Percentiles rank a stretch among this genome's conserved stretches.
These are phyloP conservation scores for Drosophila cyrtoloma DNA, from an alignment of 2,888 invertebrate species.

Conservation along the genomic window DNA sequence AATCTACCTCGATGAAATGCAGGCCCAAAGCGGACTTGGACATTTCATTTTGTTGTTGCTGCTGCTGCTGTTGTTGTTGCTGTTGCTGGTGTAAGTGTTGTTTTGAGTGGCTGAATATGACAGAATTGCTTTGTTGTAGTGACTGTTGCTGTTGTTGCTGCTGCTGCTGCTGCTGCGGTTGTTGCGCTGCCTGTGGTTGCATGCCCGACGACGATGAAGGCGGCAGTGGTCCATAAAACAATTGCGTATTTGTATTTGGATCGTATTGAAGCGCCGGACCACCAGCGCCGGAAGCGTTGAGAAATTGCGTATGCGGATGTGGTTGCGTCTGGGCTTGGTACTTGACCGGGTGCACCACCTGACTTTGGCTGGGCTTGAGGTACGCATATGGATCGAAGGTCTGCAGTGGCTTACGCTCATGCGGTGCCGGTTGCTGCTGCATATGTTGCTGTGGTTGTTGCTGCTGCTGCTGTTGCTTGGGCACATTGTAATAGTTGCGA, in stretches of 20 bases:
- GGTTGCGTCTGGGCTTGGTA: slow-evolving; percentile 60
- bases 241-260: slow-evolving; percentile 77
- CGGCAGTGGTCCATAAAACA: slow-evolving; percentile 65
- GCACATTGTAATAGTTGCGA: slow-evolving; percentile 72
- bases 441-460: slow-evolving; percentile 57
- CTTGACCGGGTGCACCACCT: slow-evolving; percentile 59
- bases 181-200: slow-evolving; percentile 63
- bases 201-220: slow-evolving; percentile 49
- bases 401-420: slow-evolving; percentile 82
- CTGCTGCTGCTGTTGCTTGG: slow-evolving; percentile 59
- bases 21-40: slow-evolving; percentile 83
- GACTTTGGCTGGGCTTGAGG: slow-evolving; percentile 78
- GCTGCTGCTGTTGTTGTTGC: slow-evolving; percentile 54
- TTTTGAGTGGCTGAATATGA: slow-evolving; percentile 80
- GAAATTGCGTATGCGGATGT: slow-evolving; percentile 80
- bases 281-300: slow-evolving; percentile 61
- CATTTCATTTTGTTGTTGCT: slow-evolving; percentile 84
- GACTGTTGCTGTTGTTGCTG: slow-evolving; percentile 52
- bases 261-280: slow-evolving; percentile 67
- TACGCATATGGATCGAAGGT: slow-evolving; percentile 84
- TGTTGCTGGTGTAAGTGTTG: slow-evolving; percentile 55
- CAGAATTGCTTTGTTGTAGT: slow-evolving; percentile 81
- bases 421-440: slow-evolving; percentile 38
- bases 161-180: slow-evolving; percentile 54
- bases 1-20: slow-evolving; percentile 85